phyloP scores from a whole-genome alignment of 2,888 invertebrate species.

The Matsumyia berberina region DNA sequence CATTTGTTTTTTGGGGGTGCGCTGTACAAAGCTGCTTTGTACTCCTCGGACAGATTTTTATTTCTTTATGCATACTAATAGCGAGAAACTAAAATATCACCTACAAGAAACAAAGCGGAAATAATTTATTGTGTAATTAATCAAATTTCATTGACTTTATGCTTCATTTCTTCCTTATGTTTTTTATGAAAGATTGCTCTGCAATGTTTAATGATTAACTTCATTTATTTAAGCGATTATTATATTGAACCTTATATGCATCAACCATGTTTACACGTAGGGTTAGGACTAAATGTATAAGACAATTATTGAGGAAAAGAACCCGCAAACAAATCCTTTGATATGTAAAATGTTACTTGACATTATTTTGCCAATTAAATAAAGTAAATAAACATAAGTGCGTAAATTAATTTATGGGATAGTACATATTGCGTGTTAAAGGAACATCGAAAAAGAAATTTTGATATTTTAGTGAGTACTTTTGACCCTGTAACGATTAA shows the following conservation, averaged over 20 bases:
- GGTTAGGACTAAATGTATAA: neutral
- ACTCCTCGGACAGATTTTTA: neutral
- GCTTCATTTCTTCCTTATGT: no score
- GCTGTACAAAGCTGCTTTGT: neutral
- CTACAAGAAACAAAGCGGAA: neutral
- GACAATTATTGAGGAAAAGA: neutral
- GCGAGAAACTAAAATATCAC: neutral
- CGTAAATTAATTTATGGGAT: constrained; percentile 4
- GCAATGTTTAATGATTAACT: no score
- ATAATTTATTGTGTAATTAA: neutral
- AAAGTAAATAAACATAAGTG: constrained; percentile 32
- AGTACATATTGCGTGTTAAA: neutral
- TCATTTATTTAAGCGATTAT: no score
- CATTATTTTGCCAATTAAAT: constrained; percentile 48
- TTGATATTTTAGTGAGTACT: no score
- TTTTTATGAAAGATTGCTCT: no score
- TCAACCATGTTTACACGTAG: neutral
- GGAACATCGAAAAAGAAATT: no score
- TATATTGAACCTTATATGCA: neutral
- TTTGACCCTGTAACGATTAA: no score
- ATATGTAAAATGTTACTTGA: constrained; percentile 10
- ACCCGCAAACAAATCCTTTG: neutral
- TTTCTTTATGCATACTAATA: constrained; percentile 5
- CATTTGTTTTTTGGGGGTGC: neutral
- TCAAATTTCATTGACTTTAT: neutral